Base-by-base conservation (phyloP, 2,888 invertebrate genomes). In the Calameuta filiformis region DNA sequence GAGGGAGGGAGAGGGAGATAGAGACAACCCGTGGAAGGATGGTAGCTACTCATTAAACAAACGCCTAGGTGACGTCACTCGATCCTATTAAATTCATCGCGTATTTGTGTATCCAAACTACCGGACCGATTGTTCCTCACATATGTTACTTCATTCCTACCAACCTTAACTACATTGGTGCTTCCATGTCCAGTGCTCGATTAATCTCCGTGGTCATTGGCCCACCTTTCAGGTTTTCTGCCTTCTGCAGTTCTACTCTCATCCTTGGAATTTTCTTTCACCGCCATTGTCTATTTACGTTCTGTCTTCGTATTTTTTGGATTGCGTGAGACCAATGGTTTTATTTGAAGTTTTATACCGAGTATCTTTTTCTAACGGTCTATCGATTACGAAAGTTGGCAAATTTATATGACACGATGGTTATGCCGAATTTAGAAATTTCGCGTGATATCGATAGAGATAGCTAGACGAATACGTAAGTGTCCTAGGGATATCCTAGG, bases 21-120 rank as follows among this genome's bases (percentile, higher is more conserved):
- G 56, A 56, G 56, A 56, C 9, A 23, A 56, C 23, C 56, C 56
- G 56, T 56, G 73, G 71, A 30, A 12, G 35, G 33, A 81, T 83
- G 81, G 81, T 83, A 80, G 85, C 82, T 75, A 82, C 79, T 84
- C 84, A 80, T 84, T 84, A 84, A 84, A 83, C 83, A 71, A 79
- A 79, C 79, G 81, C 73, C 69, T 75, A 69, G 56, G 79, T 85
- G 85, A 85, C 85, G 85, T 85, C 85, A 85, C 80, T 74, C 76
- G 79, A 82, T 12, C 30, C 56, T 40, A 12, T 68, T 40, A 71
- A 71, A 74, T 79, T 79, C 74, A 33, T 23, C 12, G 68, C 40
- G 71, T 74, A 71, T 71, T 71, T 71, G 71, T 33, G 71, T 71
- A 71, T 71, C 71, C 71, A 12, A 71, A 71, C 33, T 31, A 71